These are phyloP conservation scores for Diplodus puntazzo DNA, from an alignment of 2,797 vertebrate species.

Conservation along the genomic window DNA sequence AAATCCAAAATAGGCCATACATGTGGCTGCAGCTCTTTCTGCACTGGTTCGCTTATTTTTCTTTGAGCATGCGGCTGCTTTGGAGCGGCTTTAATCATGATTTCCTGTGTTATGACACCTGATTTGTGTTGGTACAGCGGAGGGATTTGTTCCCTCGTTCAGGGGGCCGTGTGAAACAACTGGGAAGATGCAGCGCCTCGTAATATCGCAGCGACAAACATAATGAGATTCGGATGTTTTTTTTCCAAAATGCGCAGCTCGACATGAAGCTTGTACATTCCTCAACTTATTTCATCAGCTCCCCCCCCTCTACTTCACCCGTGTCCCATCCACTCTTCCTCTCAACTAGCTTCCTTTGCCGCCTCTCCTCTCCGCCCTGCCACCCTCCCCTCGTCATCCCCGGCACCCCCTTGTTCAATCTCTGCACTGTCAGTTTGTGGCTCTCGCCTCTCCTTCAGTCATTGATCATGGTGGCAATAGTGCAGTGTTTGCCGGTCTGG, in stretches of 20 bases:
- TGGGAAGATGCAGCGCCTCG: conserved; percentile 25
- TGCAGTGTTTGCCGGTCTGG: conserved; percentile 72
- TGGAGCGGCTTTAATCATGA: conserved; percentile 35
- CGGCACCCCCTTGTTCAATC: conserved; percentile 63
- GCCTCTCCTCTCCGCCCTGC: conserved; percentile 31
- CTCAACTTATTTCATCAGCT: conserved; percentile 53
- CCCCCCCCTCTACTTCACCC: conserved; percentile 21
- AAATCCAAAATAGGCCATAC: conserved; percentile 23
- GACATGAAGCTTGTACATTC: conserved; percentile 30
- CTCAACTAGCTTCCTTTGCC: conserved; percentile 58
- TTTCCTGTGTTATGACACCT: conserved; percentile 40
- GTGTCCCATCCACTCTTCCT: conserved; percentile 52
- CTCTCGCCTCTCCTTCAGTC: conserved; percentile 73
- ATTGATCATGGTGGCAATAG: conserved; percentile 83
- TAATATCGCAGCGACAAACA: conserved; percentile 10
- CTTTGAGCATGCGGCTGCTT: conserved; percentile 7
- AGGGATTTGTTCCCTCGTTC: conserved; percentile 29
- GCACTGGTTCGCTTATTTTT: neutral
- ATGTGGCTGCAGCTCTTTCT: conserved; percentile 15
- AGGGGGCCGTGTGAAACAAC: conserved; percentile 27
- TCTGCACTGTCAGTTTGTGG: conserved; percentile 74
- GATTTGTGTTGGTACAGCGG: conserved; percentile 36
- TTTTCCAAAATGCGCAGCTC: conserved; percentile 30
- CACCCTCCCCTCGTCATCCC: conserved; percentile 5
- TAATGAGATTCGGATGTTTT: conserved; percentile 42